Conservation (phyloP, 2,797 vertebrate genomes). For the Chelon auratus region DNA sequence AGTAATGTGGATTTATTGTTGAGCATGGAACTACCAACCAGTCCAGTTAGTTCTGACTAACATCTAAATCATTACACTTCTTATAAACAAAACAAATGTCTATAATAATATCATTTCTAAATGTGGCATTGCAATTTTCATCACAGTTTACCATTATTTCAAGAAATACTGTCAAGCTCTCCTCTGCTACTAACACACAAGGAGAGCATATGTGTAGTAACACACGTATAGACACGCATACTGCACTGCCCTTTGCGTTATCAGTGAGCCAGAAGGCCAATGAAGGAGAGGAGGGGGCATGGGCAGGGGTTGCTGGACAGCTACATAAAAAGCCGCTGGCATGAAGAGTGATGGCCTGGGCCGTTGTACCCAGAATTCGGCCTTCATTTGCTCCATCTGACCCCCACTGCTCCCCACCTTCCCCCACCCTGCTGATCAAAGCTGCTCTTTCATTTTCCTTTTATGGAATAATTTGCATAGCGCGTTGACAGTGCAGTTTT, state of each 20-base stretch:
- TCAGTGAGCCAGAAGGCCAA: constrained; percentile 58
- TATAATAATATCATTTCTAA: neutral
- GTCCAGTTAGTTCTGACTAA: neutral
- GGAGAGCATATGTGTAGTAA: no score
- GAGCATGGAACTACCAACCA: no score
- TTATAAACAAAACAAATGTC: neutral
- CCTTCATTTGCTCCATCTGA: constrained; percentile 63
- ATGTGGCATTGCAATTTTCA: neutral
- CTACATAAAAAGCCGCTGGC: constrained; percentile 73
- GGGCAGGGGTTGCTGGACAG: constrained; percentile 44
- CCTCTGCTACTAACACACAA: neutral
- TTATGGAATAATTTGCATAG: constrained; percentile 83
- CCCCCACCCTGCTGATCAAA: constrained; percentile 30
- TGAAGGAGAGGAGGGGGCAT: constrained; percentile 42
- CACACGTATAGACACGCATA: constrained; percentile 13
- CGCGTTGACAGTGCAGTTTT: constrained; percentile 77
- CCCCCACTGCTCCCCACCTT: constrained; percentile 46
- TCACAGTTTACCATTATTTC: neutral
- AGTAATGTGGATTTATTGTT: no score
- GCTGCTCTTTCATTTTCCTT: constrained; percentile 60
- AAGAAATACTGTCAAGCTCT: neutral
- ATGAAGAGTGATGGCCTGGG: constrained; percentile 78
- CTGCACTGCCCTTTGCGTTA: constrained; percentile 63
- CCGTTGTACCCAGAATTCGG: constrained; percentile 40
- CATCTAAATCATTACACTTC: neutral